Conservation (phyloP, 2,113 vertebrate genomes). For the Neodon shergylaensis region DNA sequence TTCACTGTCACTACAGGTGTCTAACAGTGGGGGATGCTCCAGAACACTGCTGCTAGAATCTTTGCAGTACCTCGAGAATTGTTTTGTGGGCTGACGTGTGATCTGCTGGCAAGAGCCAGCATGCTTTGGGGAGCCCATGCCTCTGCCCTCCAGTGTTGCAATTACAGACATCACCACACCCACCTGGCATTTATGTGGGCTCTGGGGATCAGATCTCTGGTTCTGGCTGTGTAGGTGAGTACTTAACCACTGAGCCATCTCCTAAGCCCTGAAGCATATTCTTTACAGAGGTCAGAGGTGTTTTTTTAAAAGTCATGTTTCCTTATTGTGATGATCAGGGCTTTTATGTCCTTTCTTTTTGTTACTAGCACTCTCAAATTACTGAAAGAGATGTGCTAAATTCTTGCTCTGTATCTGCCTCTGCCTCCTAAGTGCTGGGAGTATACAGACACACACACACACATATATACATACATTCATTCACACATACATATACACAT, state of each 20-base stretch:
- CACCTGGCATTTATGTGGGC: background rate
- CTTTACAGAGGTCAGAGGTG: background rate
- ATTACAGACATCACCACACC: background rate
- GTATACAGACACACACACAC: background rate
- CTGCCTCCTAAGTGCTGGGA: background rate
- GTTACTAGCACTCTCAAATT: background rate
- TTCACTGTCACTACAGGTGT: background rate
- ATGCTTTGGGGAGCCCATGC: background rate
- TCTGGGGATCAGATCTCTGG: background rate
- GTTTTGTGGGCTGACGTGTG: background rate
- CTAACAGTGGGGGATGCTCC: background rate
- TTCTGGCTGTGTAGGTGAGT: background rate
- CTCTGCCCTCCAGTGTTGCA: too few relatives aligned
- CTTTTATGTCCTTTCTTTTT: background rate
- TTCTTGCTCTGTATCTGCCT: background rate
- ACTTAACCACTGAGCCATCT: background rate
- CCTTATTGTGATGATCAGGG: background rate
- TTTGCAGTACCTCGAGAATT: too few relatives aligned
- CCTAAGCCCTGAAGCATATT: background rate
- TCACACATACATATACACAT: background rate
- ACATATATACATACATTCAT: background rate
- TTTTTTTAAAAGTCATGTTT: background rate
- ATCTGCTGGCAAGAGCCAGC: background rate
- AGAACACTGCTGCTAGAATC: background rate
- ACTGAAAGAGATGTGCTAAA: background rate